These are phyloP conservation scores for Habrosyne pyritoides DNA, from an alignment of 2,888 invertebrate genomes.

Conservation along the genomic window DNA sequence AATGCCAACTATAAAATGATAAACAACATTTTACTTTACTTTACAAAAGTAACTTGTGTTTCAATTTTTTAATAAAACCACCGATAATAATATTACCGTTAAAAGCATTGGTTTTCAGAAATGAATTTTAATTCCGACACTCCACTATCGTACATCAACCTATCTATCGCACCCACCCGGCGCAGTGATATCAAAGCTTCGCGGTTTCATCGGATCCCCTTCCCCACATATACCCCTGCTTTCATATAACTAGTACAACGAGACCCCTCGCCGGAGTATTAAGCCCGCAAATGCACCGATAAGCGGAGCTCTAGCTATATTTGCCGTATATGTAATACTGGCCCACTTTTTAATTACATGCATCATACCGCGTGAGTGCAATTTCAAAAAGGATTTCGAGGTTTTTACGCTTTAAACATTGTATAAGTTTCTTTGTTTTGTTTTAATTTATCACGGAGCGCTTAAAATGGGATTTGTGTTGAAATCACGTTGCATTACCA, in stretches of 20 bases:
- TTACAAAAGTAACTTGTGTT: too few species aligned
- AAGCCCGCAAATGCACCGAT: neutral
- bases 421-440: constrained; percentile 9
- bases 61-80: neutral
- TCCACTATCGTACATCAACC: constrained; percentile 46
- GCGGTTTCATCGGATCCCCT: constrained; percentile 54
- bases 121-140: constrained; percentile 20
- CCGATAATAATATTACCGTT: constrained; percentile 16
- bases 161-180: constrained; percentile 46
- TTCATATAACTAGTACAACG: constrained; percentile 20
- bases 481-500: neutral
- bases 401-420: constrained; percentile 44
- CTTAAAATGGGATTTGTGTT: neutral
- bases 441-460: neutral
- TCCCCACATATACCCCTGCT: constrained; percentile 28
- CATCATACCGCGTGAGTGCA: constrained; percentile 66
- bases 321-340: constrained; percentile 50
- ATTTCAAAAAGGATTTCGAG: constrained; percentile 69
- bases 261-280: constrained; percentile 17
- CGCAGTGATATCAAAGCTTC: constrained; percentile 60
- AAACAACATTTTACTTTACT: too few species aligned
- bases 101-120: constrained; percentile 13
- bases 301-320: constrained; percentile 30
- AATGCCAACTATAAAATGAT: too few species aligned
- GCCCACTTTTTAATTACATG: constrained; percentile 78